A percentile compares a stretch with the other conserved stretches of the same genome.
These are phyloP conservation scores for Oceanites oceanicus DNA, from an alignment of 2,113 vertebrate genomes.

Conservation along the genomic window DNA sequence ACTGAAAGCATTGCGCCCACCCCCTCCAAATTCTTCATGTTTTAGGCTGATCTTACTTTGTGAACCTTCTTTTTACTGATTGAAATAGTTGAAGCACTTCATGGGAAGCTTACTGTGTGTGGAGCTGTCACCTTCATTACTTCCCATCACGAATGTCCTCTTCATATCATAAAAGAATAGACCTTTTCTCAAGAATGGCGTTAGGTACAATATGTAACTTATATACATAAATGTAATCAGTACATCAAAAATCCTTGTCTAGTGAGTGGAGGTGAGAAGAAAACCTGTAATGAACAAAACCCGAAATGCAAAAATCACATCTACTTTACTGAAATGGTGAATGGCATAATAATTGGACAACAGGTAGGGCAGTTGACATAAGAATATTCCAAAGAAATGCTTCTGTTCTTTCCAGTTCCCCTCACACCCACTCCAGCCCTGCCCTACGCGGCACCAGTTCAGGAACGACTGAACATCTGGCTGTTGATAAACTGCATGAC, in stretches of 20 bases:
- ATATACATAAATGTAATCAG: neutral
- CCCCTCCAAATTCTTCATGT: neutral
- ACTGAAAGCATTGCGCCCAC: neutral
- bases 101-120: neutral
- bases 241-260: neutral
- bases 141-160: neutral
- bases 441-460: neutral
- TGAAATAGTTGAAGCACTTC: neutral
- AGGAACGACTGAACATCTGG: neutral
- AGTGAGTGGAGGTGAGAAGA: neutral
- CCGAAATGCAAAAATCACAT: neutral
- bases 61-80: neutral
- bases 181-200: neutral
- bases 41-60: neutral
- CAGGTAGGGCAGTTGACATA: neutral
- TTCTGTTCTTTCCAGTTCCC: neutral
- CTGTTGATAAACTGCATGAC: neutral
- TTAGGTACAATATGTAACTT: neutral
- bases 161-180: neutral
- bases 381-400: neutral
- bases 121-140: neutral
- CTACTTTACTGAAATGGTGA: neutral
- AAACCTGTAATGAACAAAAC: neutral
- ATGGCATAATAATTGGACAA: neutral
- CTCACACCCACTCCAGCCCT: neutral